A percentile compares a stretch with the other conserved stretches of the same genome.
These are phyloP conservation scores for Spheniscus mendiculus DNA, from an alignment of 2,113 vertebrate genomes.

Conservation along the genomic window DNA sequence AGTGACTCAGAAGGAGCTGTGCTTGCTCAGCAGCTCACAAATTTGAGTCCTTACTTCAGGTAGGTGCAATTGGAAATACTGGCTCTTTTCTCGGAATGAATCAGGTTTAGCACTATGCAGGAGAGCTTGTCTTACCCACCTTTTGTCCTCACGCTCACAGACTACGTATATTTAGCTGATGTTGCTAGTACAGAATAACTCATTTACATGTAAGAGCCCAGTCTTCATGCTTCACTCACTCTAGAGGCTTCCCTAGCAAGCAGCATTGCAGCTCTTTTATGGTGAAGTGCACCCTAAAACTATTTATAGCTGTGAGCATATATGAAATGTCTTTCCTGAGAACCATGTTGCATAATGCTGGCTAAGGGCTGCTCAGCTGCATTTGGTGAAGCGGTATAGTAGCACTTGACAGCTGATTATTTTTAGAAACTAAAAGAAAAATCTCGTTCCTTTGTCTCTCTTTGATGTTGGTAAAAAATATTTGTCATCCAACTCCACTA, in stretches of 20 bases:
- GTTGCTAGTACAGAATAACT: background rate
- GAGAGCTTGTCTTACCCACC: background rate
- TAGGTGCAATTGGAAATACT: background rate
- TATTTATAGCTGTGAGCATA: conserved; percentile 45
- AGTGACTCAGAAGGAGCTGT: background rate
- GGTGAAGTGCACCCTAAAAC: conserved; percentile 43
- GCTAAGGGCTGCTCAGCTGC: conserved; percentile 51
- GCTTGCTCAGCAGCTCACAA: background rate
- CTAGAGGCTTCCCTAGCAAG: background rate
- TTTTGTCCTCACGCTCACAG: background rate
- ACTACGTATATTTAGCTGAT: background rate
- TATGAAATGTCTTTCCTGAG: conserved; percentile 50
- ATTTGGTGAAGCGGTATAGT: conserved; percentile 30
- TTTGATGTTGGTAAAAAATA: background rate
- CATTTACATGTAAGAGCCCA: background rate
- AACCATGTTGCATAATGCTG: conserved; percentile 32
- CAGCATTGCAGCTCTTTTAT: conserved; percentile 2
- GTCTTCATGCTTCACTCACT: background rate
- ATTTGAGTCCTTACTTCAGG: background rate
- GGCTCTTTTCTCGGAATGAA: background rate
- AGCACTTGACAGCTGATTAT: conserved; percentile 52
- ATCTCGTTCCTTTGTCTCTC: background rate
- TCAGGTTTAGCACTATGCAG: background rate
- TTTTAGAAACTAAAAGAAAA: conserved; percentile 31
- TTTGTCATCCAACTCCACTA: background rate